A percentile compares a stretch with the other conserved stretches of the same genome.
These are phyloP conservation scores for Zaprionus davidi DNA, from an alignment of 1,140 invertebrate genomes.

Conservation along the genomic window DNA sequence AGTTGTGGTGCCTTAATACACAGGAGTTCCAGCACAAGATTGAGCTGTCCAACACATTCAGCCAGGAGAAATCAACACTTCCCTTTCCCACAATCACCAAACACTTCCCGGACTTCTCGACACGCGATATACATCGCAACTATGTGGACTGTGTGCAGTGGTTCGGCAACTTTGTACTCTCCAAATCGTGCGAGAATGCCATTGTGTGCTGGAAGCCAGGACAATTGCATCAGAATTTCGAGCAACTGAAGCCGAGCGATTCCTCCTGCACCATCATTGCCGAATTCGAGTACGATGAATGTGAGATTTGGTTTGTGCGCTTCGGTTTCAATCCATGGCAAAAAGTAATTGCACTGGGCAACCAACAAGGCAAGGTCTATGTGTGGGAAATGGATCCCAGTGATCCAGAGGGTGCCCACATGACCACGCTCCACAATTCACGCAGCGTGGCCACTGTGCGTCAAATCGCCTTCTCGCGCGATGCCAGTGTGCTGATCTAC, in stretches of 20 bases:
- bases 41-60: slow-evolving; percentile 93
- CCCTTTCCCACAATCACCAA: slow-evolving; percentile 96
- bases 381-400: slow-evolving; percentile 96
- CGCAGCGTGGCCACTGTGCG: slow-evolving; percentile 94
- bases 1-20: slow-evolving; percentile 95
- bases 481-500: slow-evolving; percentile 91
- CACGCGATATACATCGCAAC: slow-evolving; percentile 98
- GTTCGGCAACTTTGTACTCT: slow-evolving; percentile 97
- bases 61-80: slow-evolving; percentile 89
- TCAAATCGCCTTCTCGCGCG: slow-evolving; percentile 94
- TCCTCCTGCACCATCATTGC: slow-evolving; percentile 87
- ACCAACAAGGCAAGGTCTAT: slow-evolving; percentile 95
- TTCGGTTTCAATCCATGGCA: slow-evolving; percentile 97
- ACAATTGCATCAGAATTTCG: slow-evolving; percentile 69
- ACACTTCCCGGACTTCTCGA: slow-evolving; percentile 98
- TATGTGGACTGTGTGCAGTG: slow-evolving; percentile 99
- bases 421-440: slow-evolving; percentile 92
- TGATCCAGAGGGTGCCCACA: slow-evolving; percentile 90
- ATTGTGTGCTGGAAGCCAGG: slow-evolving; percentile 86
- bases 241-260: slow-evolving; percentile 73
- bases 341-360: slow-evolving; percentile 93
- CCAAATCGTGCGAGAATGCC: slow-evolving; percentile 98
- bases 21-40: slow-evolving; percentile 94
- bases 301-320: slow-evolving; percentile 99
- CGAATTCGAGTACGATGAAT: slow-evolving; percentile 97